Base-by-base conservation (phyloP, 2,113 vertebrate genomes). In the Gymnarchus niloticus region DNA sequence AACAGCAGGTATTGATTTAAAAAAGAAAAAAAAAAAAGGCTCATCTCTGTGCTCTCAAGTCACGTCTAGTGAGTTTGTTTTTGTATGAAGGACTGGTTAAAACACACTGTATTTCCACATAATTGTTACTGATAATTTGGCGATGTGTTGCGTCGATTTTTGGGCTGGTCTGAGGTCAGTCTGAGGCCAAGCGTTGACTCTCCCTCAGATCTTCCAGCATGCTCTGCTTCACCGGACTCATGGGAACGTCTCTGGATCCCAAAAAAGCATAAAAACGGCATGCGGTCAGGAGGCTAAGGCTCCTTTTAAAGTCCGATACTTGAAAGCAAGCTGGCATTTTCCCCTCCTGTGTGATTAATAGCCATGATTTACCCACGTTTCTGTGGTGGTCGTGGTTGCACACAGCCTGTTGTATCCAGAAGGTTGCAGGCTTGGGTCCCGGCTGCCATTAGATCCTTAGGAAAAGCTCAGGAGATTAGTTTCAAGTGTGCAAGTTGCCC, bases 61-160 rank as follows among this genome's bases (percentile, higher is more conserved):
- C 88, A 56, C 86, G 65, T 91, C 84, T 91, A 91, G 92, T 90
- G 84, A 87, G 81, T 80, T 86, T 88, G 87, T 85, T 90, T 88
- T 90, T 87, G 73, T 1, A n/a, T 73, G 28, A 89, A 86, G 86
- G 80, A 61, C 87, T 87, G 87, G 91, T 89, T 89, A 86, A 89
- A 86, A 89, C 88, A 86, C 88, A 89, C 81, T 84, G 59, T 88
- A 90, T 92, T 56, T 91, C 87, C 89, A 81, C 48, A n/a, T 90
- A 91, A 92, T 89, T 89, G 86, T 88, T 41, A 23, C 86, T 91
- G 92, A 93, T 92, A 92, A 88, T 85, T 82, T 76, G 81, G 78
- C 81, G 48, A 84, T 3, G 52, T 33, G 37, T 49, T 49, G 6
- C 81, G 41, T 56, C 54, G 52, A 33, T 57, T 56, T 6, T 17